Evolutionary conservation across 2,113 vertebrate species (phyloP), one percentile per base, ranked within the genome.

Genomic region (Ia io): DNA sequence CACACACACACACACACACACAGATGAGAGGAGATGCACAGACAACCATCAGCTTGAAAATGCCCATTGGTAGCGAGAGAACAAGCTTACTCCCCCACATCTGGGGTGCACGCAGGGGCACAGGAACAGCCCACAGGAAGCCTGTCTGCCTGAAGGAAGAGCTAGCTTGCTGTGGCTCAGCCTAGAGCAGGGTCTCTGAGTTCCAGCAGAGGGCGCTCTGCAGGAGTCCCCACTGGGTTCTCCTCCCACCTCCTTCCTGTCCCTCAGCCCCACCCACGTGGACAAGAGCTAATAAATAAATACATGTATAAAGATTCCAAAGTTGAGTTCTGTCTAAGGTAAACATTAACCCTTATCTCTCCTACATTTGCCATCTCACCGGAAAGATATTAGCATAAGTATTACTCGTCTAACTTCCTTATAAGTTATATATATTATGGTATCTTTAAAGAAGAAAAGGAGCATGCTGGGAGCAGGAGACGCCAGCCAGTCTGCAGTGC

Each of bases 41-140:
- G 42, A 78, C 37, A 53, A 6, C 4, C 30, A 47, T 23, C 28
- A 42, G 37, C 11, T 77, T 73, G 22, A 30, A 35, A 87, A 82
- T 47, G 12, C 22, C 32, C 30, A 16, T 3, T 6, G 44, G 74
- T n/a, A 65, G 35, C 2, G 6, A 61, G 22, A 67, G 49, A 8
- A 71, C 35, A 65, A 23, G 10, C 12, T 49, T 16, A 3, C 5
- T 63, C 10, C 1, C 0, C 1, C 0, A 13, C 3, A 4, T 25
- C 25, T 71, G 42, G 2, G 9, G 0, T 3, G 28, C 10, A 17
- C 23, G 25, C 9, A 2, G 28, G n/a, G 86, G 9, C 37, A 30
- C 28, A 49, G 65, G 59, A 20, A 3, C 20, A 61, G 5, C 30
- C 12, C 3, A 6, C 3, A 12, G 1, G 25, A 49, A 73, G 42